Conservation (phyloP, 2,113 vertebrate species). For the Cyanistes caeruleus region DNA sequence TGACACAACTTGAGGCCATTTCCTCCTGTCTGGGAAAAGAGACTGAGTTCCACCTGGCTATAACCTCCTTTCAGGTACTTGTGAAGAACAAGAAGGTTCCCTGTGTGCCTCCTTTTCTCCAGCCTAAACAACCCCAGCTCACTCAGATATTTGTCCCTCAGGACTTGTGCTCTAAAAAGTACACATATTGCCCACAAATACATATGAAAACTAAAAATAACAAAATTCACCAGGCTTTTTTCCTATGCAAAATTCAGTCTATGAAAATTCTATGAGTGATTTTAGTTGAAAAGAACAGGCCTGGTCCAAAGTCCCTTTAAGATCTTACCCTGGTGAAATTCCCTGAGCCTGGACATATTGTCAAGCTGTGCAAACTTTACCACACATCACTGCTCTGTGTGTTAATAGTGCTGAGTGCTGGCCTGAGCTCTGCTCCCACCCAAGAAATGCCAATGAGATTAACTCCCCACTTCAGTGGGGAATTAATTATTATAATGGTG, state of each 20-base stretch:
- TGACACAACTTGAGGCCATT: not conserved
- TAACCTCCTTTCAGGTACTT: not conserved
- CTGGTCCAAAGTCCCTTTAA: not conserved
- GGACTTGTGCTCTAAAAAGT: not conserved
- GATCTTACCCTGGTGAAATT: not conserved
- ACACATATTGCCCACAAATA: not conserved
- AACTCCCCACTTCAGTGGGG: not conserved
- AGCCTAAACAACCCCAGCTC: not conserved
- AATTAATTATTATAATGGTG: not conserved
- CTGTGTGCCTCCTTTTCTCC: not conserved
- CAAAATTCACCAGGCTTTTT: not conserved
- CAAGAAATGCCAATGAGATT: not conserved
- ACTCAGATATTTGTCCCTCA: not conserved
- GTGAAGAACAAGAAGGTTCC: not conserved
- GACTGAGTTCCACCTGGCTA: not conserved
- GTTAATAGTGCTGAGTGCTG: not conserved
- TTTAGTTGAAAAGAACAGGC: not conserved
- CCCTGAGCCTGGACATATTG: not conserved
- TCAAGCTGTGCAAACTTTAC: not conserved
- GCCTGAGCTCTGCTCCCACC: not conserved
- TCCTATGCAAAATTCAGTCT: not conserved
- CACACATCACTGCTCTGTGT: not conserved
- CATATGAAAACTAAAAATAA: not conserved
- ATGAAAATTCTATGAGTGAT: not conserved
- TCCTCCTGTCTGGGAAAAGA: not conserved